These are phyloP conservation scores for Nycteola revayana DNA, from an alignment of 2,888 invertebrate genomes.

Conservation along the genomic window DNA sequence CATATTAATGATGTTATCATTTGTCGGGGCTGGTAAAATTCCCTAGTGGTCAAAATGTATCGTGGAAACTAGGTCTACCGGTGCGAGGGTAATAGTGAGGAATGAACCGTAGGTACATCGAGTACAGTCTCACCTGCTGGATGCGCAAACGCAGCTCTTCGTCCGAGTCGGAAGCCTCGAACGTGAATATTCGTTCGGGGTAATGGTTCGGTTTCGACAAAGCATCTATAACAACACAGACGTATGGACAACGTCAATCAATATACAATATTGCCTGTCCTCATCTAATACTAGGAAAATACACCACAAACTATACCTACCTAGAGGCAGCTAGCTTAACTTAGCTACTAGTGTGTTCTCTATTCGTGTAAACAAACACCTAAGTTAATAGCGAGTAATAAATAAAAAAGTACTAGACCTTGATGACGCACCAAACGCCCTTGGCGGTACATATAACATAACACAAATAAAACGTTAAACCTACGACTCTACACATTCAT, in stretches of 20 bases:
- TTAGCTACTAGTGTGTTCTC: conserved; percentile 22
- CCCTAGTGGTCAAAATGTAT: no score
- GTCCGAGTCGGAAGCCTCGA: conserved; percentile 75
- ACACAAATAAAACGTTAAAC: conserved; percentile 37
- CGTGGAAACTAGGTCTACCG: no score
- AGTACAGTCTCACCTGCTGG: conserved; percentile 64
- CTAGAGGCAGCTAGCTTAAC: conserved; percentile 2
- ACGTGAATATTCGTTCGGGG: conserved; percentile 77
- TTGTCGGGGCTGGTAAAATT: no score
- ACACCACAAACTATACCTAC: conserved; percentile 12
- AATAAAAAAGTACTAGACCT: conserved; percentile 34
- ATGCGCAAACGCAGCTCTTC: conserved; percentile 78
- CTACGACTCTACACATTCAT: conserved; percentile 38
- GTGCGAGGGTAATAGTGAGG: conserved; percentile 12
- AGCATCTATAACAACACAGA: conserved; percentile 82
- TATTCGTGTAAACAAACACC: conserved; percentile 30
- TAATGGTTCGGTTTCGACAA: conserved; percentile 80
- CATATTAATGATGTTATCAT: neutral
- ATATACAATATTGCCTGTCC: conserved; percentile 34
- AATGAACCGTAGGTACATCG: conserved; percentile 7
- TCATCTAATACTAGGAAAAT: conserved; percentile 28
- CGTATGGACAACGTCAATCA: conserved; percentile 69
- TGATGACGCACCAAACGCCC: conserved; percentile 45
- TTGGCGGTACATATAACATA: conserved; percentile 45
- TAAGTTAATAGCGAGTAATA: conserved; percentile 22